phyloP scores from a whole-genome alignment of 2,113 vertebrate species.

The Anguilla japonica region DNA sequence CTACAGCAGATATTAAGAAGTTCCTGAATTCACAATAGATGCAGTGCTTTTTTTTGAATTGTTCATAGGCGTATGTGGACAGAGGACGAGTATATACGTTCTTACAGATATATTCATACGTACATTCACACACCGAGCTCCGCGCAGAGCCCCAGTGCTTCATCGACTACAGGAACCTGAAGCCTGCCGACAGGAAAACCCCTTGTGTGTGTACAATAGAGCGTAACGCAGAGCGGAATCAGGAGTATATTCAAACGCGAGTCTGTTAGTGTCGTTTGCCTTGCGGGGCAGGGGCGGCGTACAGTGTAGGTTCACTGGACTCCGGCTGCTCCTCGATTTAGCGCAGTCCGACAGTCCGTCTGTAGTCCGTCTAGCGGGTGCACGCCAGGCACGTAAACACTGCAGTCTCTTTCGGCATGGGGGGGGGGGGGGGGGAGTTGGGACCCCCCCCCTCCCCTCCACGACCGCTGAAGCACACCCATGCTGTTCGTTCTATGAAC shows the following conservation, averaged over 20 bases:
- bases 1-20: constrained; percentile 20
- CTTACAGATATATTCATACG: not conserved
- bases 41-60: constrained; percentile 24
- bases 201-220: constrained; percentile 75
- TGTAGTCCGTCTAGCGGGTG: constrained; percentile 63
- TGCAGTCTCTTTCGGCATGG: constrained; percentile 63
- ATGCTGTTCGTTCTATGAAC: constrained; percentile 22
- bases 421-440: constrained; percentile 53
- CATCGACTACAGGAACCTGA: constrained; percentile 84
- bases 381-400: constrained; percentile 59
- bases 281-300: constrained; percentile 75
- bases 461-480: constrained; percentile 28
- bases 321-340: constrained; percentile 53
- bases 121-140: constrained; percentile 5
- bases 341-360: constrained; percentile 41
- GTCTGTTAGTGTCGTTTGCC: constrained; percentile 76
- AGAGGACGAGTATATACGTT: not conserved
- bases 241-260: constrained; percentile 73
- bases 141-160: constrained; percentile 77
- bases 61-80: constrained; percentile 3
- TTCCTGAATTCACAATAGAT: constrained; percentile 17
- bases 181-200: constrained; percentile 79
- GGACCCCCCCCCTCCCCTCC: constrained; percentile 38
- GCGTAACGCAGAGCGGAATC: constrained; percentile 81
- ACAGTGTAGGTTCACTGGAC: constrained; percentile 69